Conservation (phyloP, 1,140 invertebrate species). For the Cephus cinctus region DNA sequence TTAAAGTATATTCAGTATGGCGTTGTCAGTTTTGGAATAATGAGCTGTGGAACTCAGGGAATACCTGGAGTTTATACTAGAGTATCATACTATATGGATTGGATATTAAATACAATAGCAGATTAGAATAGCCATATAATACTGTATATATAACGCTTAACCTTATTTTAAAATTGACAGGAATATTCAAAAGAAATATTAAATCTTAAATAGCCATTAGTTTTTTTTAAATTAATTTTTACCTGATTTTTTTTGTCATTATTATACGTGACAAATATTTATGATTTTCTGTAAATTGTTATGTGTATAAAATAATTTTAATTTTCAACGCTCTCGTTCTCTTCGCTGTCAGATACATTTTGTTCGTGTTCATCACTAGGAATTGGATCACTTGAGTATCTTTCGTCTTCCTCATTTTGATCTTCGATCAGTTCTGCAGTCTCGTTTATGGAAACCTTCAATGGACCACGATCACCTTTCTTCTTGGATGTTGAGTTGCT, state of each 20-base stretch:
- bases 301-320: too few relatives aligned
- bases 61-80: slow-evolving; percentile 49
- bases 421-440: slow-evolving; percentile 56
- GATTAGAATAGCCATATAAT: slow-evolving; percentile 5
- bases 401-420: slow-evolving; percentile 42
- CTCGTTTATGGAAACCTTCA: slow-evolving; percentile 59
- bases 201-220: neutral
- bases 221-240: slow-evolving; percentile 1
- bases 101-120: slow-evolving; percentile 47
- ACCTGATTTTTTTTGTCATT: neutral
- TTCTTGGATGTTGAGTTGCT: slow-evolving; percentile 27
- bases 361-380: slow-evolving; percentile 8
- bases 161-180: slow-evolving; percentile 4
- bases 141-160: too few relatives aligned
- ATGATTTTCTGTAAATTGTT: too few relatives aligned
- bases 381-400: slow-evolving; percentile 11
- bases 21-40: slow-evolving; percentile 58
- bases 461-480: slow-evolving; percentile 43
- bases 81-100: slow-evolving; percentile 44
- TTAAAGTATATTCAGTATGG: slow-evolving; percentile 39
- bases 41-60: slow-evolving; percentile 44
- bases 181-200: neutral
- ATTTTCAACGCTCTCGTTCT: slow-evolving; percentile 3
- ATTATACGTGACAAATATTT: neutral
- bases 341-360: slow-evolving; percentile 6